These are phyloP conservation scores for Biston betularia DNA, from an alignment of 2,888 invertebrate genomes.

Conservation along the genomic window DNA sequence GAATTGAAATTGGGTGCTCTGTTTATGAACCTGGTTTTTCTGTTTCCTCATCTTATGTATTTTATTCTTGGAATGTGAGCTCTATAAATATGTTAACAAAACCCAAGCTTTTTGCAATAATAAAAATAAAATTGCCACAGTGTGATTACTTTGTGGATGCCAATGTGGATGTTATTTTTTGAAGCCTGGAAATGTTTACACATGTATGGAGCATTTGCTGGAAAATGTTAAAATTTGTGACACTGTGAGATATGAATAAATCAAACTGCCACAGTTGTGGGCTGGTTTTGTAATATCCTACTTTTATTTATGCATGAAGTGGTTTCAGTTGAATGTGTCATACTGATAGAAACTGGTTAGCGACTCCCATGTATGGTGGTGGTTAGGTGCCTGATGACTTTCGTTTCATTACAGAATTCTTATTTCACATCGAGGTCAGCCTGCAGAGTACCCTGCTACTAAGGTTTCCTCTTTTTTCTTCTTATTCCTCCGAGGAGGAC, in stretches of 20 bases:
- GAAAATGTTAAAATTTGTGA: constrained; percentile 68
- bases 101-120: constrained; percentile 42
- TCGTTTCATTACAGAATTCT: too few relatives aligned
- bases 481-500: too few relatives aligned
- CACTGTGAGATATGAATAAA: constrained; percentile 78
- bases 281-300: constrained; percentile 68
- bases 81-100: constrained; percentile 46
- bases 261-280: constrained; percentile 79
- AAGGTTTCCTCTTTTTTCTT: too few relatives aligned
- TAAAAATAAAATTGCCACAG: constrained; percentile 21
- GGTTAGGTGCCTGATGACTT: too few relatives aligned
- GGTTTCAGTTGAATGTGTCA: too few relatives aligned
- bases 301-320: constrained; percentile 43
- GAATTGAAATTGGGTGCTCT: constrained; percentile 18
- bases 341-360: not conserved
- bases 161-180: constrained; percentile 49
- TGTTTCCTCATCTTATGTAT: constrained; percentile 44
- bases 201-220: constrained; percentile 63
- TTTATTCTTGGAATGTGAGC: constrained; percentile 40
- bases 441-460: too few relatives aligned
- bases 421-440: too few relatives aligned
- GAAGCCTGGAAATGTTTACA: constrained; percentile 53
- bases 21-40: constrained; percentile 34
- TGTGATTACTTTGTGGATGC: constrained; percentile 41
- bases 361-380: too few relatives aligned